Conservation (phyloP, 1,140 invertebrate genomes). For the Polypedilum pembai region DNA sequence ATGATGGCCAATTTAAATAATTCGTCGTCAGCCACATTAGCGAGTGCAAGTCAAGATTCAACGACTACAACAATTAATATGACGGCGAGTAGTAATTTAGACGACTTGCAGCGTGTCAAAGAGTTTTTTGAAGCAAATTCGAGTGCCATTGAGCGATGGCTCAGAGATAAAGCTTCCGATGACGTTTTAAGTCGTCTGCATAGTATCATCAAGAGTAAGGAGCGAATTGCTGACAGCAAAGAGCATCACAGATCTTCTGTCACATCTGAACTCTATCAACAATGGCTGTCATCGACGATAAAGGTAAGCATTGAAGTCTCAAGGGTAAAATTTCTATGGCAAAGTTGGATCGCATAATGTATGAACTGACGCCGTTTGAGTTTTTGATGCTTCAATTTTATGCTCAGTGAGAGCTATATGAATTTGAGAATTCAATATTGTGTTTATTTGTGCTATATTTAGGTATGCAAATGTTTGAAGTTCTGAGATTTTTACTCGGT, state of each 20-base stretch:
- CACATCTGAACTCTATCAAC: constrained; percentile 74
- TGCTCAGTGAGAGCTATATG: too few relatives aligned
- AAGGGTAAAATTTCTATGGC: too few relatives aligned
- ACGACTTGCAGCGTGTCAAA: constrained; percentile 34
- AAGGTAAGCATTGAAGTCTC: constrained; percentile 47
- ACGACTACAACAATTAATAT: background rate
- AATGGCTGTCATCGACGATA: constrained; percentile 67
- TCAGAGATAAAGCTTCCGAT: constrained; percentile 59
- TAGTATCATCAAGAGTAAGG: constrained; percentile 43
- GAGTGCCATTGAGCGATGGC: constrained; percentile 57
- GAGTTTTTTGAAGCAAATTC: constrained; percentile 48
- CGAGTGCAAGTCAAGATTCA: background rate
- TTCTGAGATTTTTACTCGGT: too few relatives aligned
- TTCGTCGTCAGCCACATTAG: constrained; percentile 4
- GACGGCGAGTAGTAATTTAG: background rate
- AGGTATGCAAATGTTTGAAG: too few relatives aligned
- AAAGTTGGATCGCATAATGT: too few relatives aligned
- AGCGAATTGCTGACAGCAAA: background rate
- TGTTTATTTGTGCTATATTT: too few relatives aligned
- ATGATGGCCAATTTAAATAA: constrained; percentile 18
- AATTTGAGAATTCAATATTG: too few relatives aligned
- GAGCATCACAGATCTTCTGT: constrained; percentile 65
- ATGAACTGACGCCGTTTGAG: too few relatives aligned
- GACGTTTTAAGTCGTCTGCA: constrained; percentile 53
- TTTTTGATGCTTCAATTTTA: too few relatives aligned